Evolutionary conservation across 2,113 vertebrate species (phyloP).

Genomic region (Leucoraja erinaceus): DNA sequence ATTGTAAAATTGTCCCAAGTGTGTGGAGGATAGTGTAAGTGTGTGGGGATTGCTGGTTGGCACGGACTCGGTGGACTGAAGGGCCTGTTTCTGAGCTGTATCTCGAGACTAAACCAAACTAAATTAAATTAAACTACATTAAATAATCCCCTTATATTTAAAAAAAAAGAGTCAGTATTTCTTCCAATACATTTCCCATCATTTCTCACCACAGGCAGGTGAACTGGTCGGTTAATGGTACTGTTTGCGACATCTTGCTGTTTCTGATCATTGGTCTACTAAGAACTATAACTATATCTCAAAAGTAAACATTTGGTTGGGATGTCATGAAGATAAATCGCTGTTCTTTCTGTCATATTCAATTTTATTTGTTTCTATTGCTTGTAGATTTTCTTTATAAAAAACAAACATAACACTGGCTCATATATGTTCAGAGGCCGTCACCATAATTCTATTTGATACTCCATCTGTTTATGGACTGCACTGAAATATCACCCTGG

Average conservation of each 20-base stretch:
- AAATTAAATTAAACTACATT: too few species aligned
- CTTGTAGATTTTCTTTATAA: background rate
- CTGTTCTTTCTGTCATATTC: background rate
- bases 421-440: background rate
- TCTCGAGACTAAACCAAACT: too few species aligned
- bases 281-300: background rate
- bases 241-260: background rate
- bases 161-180: background rate
- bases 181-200: background rate
- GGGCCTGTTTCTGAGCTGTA: too few species aligned
- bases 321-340: background rate
- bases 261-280: background rate
- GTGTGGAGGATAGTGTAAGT: too few species aligned
- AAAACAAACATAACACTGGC: background rate
- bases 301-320: background rate
- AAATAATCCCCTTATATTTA: background rate
- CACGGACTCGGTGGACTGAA: too few species aligned
- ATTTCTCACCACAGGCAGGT: background rate
- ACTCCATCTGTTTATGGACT: background rate
- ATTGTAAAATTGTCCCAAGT: too few species aligned
- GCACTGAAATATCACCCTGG: background rate
- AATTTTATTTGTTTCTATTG: background rate
- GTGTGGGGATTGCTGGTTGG: too few species aligned
- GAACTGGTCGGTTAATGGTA: background rate
- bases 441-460: background rate